These are phyloP conservation scores for Thermophis baileyi DNA, from an alignment of 2,113 vertebrate genomes.

Conservation along the genomic window DNA sequence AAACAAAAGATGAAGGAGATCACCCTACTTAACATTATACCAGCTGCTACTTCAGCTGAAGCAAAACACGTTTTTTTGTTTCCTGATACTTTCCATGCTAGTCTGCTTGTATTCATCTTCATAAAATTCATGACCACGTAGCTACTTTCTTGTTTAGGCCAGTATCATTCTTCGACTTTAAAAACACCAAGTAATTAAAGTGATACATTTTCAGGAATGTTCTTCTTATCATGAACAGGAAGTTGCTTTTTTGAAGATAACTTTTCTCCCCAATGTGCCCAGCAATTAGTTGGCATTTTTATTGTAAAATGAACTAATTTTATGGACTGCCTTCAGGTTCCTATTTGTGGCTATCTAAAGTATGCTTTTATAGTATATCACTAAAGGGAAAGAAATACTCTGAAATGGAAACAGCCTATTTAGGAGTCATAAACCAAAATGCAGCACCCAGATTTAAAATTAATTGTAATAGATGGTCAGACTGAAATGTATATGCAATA, in stretches of 20 bases:
- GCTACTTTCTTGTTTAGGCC: not conserved
- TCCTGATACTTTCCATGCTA: not conserved
- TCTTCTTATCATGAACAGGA: conserved; percentile 39
- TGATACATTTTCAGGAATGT: conserved; percentile 15
- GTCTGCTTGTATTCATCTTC: not conserved
- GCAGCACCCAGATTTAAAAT: conserved; percentile 60
- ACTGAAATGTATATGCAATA: conserved; percentile 60
- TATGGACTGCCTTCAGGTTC: conserved; percentile 56
- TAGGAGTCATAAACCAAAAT: conserved; percentile 55
- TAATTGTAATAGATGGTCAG: conserved; percentile 64
- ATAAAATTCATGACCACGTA: not conserved
- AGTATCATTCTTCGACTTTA: not conserved
- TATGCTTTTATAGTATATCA: conserved; percentile 55
- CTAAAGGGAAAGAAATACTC: conserved; percentile 38
- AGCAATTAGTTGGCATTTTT: conserved; percentile 59
- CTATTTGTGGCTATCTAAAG: conserved; percentile 53
- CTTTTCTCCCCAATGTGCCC: conserved; percentile 47
- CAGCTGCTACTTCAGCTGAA: not conserved
- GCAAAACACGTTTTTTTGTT: not conserved
- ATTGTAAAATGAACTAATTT: conserved; percentile 63
- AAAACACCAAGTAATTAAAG: conserved; percentile 24
- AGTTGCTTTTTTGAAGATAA: conserved; percentile 42
- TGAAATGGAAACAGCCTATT: conserved; percentile 58
- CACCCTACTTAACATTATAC: not conserved
- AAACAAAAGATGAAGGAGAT: not conserved